A percentile compares a stretch with the other conserved stretches of the same genome.
Evolutionary conservation across 2,888 invertebrate genomes (phyloP).

Genomic region (Caenorhabditis sinica): DNA sequence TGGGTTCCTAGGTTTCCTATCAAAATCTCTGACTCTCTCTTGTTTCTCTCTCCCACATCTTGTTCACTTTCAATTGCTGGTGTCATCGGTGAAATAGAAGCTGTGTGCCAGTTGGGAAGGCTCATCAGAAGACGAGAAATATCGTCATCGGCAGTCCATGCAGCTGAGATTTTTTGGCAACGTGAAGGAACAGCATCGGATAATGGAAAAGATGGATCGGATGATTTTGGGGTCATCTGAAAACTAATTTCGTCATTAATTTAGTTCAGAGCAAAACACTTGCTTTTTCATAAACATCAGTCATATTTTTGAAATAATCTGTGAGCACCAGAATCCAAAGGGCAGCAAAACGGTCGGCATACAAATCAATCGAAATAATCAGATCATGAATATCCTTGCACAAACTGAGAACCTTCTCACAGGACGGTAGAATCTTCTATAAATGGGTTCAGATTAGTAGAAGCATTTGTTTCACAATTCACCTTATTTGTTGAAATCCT

Average conservation of each 20-base stretch:
- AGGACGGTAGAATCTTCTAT: constrained; percentile 76
- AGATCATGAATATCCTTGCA: constrained; percentile 80
- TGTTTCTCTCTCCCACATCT: constrained; percentile 90
- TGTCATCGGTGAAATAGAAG: constrained; percentile 73
- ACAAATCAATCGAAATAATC: constrained; percentile 81
- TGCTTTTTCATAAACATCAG: constrained; percentile 78
- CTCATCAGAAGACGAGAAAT: constrained; percentile 93
- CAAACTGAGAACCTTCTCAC: constrained; percentile 76
- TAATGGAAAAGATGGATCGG: constrained; percentile 14
- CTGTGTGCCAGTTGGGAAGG: constrained; percentile 88
- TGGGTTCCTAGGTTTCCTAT: constrained; percentile 89
- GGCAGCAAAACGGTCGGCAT: constrained; percentile 82
- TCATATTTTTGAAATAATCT: constrained; percentile 78
- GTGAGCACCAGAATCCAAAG: constrained; percentile 82
- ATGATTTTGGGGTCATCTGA: constrained; percentile 70
- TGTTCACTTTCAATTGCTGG: constrained; percentile 74
- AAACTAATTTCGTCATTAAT: neutral
- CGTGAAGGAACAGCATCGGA: constrained; percentile 65
- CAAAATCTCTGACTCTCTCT: constrained; percentile 94
- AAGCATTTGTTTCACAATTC: no score
- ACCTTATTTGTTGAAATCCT: constrained; percentile 47
- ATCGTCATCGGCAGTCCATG: constrained; percentile 96
- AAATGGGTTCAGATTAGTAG: constrained; percentile 2
- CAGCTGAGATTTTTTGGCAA: constrained; percentile 89
- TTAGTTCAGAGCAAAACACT: neutral